Evolutionary conservation across 2,888 invertebrate genomes (phyloP).

Genomic region (Strigamia transsilvanica): DNA sequence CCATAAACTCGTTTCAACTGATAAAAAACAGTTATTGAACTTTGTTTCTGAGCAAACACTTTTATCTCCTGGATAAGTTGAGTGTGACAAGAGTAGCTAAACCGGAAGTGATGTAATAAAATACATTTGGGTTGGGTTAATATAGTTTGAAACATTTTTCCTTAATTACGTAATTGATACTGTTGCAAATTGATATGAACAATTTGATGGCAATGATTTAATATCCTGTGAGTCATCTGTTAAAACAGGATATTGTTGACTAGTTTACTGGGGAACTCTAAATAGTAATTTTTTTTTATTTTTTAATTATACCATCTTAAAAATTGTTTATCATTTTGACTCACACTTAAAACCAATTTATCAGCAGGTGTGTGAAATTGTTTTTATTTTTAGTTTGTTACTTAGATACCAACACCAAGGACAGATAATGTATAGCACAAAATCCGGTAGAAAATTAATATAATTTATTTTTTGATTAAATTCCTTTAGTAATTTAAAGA

Average conservation of each 20-base stretch:
- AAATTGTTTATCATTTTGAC: not conserved
- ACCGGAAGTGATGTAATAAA: not conserved
- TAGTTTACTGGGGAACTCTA: too few species aligned
- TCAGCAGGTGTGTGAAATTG: slow-evolving; percentile 14
- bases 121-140: not conserved
- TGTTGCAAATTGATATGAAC: not conserved
- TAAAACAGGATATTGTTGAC: not conserved
- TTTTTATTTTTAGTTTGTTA: slow-evolving; percentile 7
- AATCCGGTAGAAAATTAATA: not conserved
- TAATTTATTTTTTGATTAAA: too few species aligned
- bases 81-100: not conserved
- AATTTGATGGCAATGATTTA: not conserved
- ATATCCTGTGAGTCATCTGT: not conserved
- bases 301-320: not conserved
- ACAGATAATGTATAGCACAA: not conserved
- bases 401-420: not conserved
- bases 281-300: too few species aligned
- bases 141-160: not conserved
- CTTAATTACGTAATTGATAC: not conserved
- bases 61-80: not conserved
- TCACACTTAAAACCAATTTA: not conserved
- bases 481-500: too few species aligned
- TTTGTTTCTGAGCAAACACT: not conserved
- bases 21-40: not conserved
- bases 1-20: not conserved